A percentile compares a stretch with the other conserved stretches of the same genome.
These are phyloP conservation scores for Labeo catla DNA, from an alignment of 2,113 vertebrate species.

Conservation along the genomic window DNA sequence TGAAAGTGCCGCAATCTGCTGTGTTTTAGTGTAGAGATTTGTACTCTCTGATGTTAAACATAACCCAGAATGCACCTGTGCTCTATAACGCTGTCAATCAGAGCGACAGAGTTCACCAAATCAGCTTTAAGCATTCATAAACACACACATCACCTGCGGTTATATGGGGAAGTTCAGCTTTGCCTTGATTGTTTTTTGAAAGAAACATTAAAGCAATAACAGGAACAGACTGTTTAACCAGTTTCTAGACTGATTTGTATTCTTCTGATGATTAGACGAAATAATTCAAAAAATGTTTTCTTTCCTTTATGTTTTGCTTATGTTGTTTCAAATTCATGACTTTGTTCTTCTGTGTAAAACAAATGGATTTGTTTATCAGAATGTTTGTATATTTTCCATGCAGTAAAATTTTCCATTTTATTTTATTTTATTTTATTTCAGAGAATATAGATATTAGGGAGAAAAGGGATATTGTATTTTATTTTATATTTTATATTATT, in stretches of 20 bases:
- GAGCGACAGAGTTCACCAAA: neutral
- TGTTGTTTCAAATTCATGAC: neutral
- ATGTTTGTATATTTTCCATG: neutral
- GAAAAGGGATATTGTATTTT: no score
- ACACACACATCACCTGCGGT: neutral
- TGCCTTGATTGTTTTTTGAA: neutral
- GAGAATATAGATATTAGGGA: no score
- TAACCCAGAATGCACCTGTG: constrained; percentile 17
- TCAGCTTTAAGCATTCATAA: neutral
- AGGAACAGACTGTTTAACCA: neutral
- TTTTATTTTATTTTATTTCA: no score
- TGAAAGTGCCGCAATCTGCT: neutral
- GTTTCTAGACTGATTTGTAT: neutral
- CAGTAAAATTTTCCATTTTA: no score
- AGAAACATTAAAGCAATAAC: neutral
- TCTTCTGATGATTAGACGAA: neutral
- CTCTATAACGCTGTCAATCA: neutral
- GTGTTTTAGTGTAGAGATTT: neutral
- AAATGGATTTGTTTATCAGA: neutral
- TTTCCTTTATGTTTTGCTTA: neutral
- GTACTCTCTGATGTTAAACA: neutral
- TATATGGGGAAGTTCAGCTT: neutral
- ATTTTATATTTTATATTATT: no score
- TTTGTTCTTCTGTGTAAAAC: neutral
- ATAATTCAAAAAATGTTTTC: neutral